phyloP scores from a whole-genome alignment of 2,888 invertebrate genomes.

The Pantelozetes paolii region DNA sequence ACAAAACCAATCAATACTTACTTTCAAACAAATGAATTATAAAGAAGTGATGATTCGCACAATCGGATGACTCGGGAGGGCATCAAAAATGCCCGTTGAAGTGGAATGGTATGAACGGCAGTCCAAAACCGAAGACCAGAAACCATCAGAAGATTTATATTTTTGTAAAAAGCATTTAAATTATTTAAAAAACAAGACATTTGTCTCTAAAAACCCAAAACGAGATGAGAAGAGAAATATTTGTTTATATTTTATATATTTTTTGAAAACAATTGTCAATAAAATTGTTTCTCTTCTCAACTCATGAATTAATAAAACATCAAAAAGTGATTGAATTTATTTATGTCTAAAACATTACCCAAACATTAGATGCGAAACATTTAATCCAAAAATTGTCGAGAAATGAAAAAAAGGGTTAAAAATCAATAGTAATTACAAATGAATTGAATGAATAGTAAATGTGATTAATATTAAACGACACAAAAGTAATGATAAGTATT shows the following conservation, averaged over 20 bases:
- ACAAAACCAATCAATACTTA: neutral
- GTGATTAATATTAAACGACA: neutral
- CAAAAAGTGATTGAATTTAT: neutral
- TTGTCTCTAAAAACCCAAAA: neutral
- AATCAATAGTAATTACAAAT: constrained; percentile 8
- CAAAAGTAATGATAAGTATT: neutral
- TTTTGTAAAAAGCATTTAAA: neutral
- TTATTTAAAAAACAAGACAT: neutral
- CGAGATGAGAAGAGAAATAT: neutral
- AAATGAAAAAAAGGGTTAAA: neutral
- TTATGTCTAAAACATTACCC: neutral
- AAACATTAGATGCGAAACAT: neutral
- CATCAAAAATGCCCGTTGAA: too few relatives aligned
- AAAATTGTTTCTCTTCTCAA: neutral
- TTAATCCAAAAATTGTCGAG: constrained; percentile 1
- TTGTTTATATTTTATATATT: too few relatives aligned
- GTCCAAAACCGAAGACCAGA: neutral
- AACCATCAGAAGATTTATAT: neutral
- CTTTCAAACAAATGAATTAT: neutral
- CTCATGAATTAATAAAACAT: neutral
- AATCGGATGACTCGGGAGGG: too few relatives aligned
- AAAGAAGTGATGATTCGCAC: neutral
- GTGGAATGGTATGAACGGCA: neutral
- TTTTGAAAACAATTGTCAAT: neutral
- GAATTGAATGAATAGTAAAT: constrained; percentile 5